Evolutionary conservation across 2,113 vertebrate species (phyloP), one percentile per base, ranked within the genome.

Genomic region (Drymodes brunneopygia): DNA sequence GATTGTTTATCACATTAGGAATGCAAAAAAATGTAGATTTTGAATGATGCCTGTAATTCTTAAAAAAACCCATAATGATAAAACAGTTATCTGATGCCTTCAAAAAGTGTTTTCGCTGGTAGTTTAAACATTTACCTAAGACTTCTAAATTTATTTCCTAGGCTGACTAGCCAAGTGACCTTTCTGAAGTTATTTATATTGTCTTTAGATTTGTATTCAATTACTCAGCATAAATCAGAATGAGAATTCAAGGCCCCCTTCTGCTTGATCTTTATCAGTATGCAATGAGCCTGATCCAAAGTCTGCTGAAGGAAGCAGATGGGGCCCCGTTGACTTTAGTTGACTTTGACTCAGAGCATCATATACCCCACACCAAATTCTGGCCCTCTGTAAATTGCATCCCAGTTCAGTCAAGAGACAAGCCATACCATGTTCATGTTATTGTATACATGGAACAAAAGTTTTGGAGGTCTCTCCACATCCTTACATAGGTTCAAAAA

Each of bases 171-270:
- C 28, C 62, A 91, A 94, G 72, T 88, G 94, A 96, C 88, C 92
- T 95, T 86, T 95, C 77, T 83, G 48, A 84, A 91, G 81, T 94
- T 96, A 92, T 96, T 96, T 95, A 92, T 95, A 86, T 94, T 92
- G 93, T 88, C 61, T 93, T 92, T 95, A 81, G 81, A 72, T 93
- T 95, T 95, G 91, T 90, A 96, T 94, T 94, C 92, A 90, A 71
- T 90, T 96, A 94, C 93, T 97, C 92, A 90, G 84, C 94, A 88
- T 96, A 96, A 96, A 93, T 95, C 87, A 96, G 92, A 90, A 93
- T 90, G 90, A 93, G 90, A 96, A 95, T 94, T 91, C 91, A 93
- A 94, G 85, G 62, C 93, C 15, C 56, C 9, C n/a, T 93, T 95
- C 65, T 87, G 16, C 56, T 95, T 95, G 61, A 67, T 86, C 91